Evolutionary conservation across 1,140 invertebrate genomes (phyloP).

Genomic region (Oscheius sp.): DNA sequence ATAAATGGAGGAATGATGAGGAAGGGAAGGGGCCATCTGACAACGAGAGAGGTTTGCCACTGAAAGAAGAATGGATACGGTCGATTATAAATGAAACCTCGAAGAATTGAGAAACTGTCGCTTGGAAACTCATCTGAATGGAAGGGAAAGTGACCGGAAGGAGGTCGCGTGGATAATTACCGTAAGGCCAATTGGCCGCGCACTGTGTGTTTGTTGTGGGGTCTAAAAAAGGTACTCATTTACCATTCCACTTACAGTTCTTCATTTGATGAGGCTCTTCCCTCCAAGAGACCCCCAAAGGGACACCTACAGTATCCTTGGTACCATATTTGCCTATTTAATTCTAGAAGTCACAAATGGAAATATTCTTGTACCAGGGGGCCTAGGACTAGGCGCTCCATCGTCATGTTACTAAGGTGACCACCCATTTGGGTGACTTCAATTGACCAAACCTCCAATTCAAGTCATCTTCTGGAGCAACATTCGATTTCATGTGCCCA

Average conservation of each 20-base stretch:
- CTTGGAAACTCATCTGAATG: conserved; percentile 45
- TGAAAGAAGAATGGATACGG: conserved; percentile 17
- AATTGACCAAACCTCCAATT: too few species aligned
- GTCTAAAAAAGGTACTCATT: too few species aligned
- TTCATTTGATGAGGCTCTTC: conserved; percentile 45
- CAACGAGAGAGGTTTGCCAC: conserved; percentile 52
- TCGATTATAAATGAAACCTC: conserved; percentile 37
- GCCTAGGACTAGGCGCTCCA: too few species aligned
- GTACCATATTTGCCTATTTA: conserved; percentile 52
- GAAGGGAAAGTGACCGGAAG: not conserved
- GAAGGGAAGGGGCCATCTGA: conserved; percentile 49
- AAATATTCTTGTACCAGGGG: too few species aligned
- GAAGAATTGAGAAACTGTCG: conserved; percentile 49
- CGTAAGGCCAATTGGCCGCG: too few species aligned
- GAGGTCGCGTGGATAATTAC: too few species aligned
- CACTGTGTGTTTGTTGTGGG: too few species aligned
- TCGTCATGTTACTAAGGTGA: too few species aligned
- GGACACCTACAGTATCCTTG: conserved; percentile 52
- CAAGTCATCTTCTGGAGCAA: too few species aligned
- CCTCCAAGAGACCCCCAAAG: conserved; percentile 49
- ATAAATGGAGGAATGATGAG: conserved; percentile 43
- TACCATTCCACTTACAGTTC: too few species aligned
- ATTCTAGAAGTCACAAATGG: conserved; percentile 43
- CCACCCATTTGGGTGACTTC: too few species aligned
- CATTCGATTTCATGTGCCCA: too few species aligned